Base-by-base conservation (phyloP, 2,888 invertebrate species). In the Pterobdella sp. region DNA sequence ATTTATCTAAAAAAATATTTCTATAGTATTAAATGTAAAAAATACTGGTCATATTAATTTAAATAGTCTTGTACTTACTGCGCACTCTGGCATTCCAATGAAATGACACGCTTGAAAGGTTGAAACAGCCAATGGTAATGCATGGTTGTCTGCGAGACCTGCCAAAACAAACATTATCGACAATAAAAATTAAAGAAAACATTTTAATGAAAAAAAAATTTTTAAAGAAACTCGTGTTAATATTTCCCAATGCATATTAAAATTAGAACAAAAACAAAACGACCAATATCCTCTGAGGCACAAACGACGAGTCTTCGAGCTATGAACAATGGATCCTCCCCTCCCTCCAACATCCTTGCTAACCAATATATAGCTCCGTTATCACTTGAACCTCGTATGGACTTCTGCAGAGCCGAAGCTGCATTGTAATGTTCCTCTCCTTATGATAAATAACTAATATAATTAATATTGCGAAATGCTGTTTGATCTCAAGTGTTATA, bases 301-400 rank as follows among this genome's bases (percentile, higher is more conserved):
- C 88, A 87, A 76, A 90, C 85, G 4, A 92, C 88, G 73, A 92
- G 85, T 77, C 92, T 84, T 35, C 92, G 85, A 1, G 91, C 91
- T 69, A 92, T 88, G 81, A 87, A 91, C 70, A 90, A 80, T 0
- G 91, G 91, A 82, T 91, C 90, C 82, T 92, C 92, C 18, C 92
- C 92, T 26, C 89, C 89, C 74, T 88, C 86, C 77, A 92, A 84
- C 87, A 91, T 91, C 75, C 92, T 86, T 1, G 90, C 88, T 1
- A 90, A 86, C 91, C 91, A 92, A 81, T 92, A 92, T 56, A 92
- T 83, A 22, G 92, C 88, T 1, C 91, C 92, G 83, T 90, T 90
- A 75, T 88, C 89, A 81, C 91, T 90, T 29, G 90, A 88, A 0
- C 91, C 91, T 77, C 92, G 86, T 70, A 92, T 89, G 0, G 91